These are phyloP conservation scores for Petrosia ficiformis DNA, from an alignment of 37 sponge, comb jelly and placozoan species.

Conservation along the genomic window DNA sequence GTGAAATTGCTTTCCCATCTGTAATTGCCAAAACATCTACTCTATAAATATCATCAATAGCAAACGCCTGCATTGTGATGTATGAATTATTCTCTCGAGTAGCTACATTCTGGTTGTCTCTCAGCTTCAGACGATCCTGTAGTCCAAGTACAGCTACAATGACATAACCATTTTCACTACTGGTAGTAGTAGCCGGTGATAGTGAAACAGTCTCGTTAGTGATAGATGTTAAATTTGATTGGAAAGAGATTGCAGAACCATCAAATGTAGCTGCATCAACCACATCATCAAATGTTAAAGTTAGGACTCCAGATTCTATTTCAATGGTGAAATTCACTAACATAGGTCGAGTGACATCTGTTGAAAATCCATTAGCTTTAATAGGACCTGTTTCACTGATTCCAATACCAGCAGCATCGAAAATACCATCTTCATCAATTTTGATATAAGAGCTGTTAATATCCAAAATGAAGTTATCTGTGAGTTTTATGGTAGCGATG, in stretches of 20 bases:
- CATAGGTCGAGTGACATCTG: slow-evolving; percentile 69
- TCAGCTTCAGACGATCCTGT: slow-evolving; percentile 66
- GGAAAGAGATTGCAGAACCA: slow-evolving; percentile 79
- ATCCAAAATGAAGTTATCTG: slow-evolving; percentile 52
- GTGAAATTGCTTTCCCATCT: slow-evolving; percentile 81
- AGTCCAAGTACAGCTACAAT: slow-evolving; percentile 50
- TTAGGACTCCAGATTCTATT: slow-evolving; percentile 72
- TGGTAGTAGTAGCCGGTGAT: slow-evolving; percentile 38
- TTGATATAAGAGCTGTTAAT: slow-evolving; percentile 59
- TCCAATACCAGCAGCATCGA: slow-evolving; percentile 61
- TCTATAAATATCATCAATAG: slow-evolving; percentile 84
- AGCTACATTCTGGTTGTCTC: slow-evolving; percentile 67
- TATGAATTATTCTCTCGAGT: slow-evolving; percentile 41
- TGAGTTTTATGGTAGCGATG: slow-evolving; percentile 60
- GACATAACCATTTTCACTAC: slow-evolving; percentile 61
- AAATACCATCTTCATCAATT: slow-evolving; percentile 41
- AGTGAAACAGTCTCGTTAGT: slow-evolving; percentile 43
- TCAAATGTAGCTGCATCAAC: slow-evolving; percentile 78
- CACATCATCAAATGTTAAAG: slow-evolving; percentile 76
- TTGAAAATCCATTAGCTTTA: slow-evolving; percentile 18
- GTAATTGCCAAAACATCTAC: slow-evolving; percentile 81
- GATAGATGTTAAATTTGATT: slow-evolving; percentile 38
- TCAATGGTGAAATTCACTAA: slow-evolving; percentile 64
- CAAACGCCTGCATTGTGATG: slow-evolving; percentile 88
- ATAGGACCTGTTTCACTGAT: slow-evolving; percentile 40